Evolutionary conservation across 2,888 invertebrate genomes (phyloP).

Genomic region (Strigamia transsilvanica): DNA sequence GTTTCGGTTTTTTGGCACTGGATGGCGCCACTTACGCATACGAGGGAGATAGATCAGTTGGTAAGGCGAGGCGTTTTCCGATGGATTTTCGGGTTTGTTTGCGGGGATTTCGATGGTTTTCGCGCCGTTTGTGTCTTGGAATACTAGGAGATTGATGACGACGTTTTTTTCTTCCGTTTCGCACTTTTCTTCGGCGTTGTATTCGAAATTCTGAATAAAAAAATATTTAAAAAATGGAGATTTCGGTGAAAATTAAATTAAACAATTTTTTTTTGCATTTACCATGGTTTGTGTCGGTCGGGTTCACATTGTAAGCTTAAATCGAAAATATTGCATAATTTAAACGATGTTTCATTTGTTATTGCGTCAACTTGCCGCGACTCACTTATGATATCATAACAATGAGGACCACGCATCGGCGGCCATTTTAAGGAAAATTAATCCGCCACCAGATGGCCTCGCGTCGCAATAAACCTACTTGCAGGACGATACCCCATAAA

Average conservation of each 20-base stretch:
- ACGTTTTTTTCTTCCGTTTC: neutral
- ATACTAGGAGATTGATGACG: neutral
- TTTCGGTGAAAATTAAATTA: neutral
- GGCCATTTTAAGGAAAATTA: neutral
- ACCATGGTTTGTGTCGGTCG: too few species aligned
- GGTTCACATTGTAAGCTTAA: neutral
- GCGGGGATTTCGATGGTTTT: neutral
- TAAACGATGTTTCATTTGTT: neutral
- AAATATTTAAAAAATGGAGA: too few species aligned
- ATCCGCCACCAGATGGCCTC: too few species aligned
- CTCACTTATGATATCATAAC: constrained; percentile 1
- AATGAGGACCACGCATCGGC: neutral
- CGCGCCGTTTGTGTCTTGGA: neutral
- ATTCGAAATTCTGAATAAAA: neutral
- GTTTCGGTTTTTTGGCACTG: neutral
- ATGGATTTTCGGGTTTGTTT: neutral
- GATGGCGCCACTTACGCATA: neutral
- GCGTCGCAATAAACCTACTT: too few species aligned
- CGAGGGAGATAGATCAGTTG: neutral
- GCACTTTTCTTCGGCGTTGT: neutral
- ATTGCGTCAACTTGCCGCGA: neutral
- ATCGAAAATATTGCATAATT: neutral
- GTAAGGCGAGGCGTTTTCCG: neutral
- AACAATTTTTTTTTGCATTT: too few species aligned
- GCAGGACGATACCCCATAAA: too few species aligned